Conservation (phyloP, 2,888 invertebrate species). For the Drosophila neoperkinsi region DNA sequence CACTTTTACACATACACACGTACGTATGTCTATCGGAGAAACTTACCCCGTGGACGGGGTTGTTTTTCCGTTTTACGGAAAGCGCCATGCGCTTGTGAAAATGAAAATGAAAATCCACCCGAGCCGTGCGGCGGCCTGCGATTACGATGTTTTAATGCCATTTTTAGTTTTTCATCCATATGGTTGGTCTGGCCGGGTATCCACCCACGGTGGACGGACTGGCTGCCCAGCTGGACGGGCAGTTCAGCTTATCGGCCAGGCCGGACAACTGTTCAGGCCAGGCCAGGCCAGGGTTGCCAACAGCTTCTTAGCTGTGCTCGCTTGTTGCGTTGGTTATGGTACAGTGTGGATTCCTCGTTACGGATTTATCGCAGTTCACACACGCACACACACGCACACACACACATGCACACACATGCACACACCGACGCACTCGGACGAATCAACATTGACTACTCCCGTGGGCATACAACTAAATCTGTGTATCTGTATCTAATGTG, state of each 20-base stretch:
- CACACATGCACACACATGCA: neutral
- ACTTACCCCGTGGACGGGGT: conserved; percentile 70
- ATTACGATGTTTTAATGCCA: conserved; percentile 77
- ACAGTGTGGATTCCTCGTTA: conserved; percentile 31
- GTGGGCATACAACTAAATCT: conserved; percentile 56
- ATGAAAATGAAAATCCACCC: conserved; percentile 74
- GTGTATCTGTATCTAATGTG: conserved; percentile 64
- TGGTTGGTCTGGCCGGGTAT: conserved; percentile 49
- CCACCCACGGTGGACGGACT: conserved; percentile 14
- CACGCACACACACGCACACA: conserved; percentile 23
- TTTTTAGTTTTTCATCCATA: conserved; percentile 73
- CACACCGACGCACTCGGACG: neutral
- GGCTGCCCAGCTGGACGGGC: conserved; percentile 28
- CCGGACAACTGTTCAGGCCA: conserved; percentile 29
- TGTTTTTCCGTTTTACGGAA: conserved; percentile 63
- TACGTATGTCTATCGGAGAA: conserved; percentile 13
- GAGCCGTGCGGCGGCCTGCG: conserved; percentile 55
- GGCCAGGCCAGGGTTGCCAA: conserved; percentile 46
- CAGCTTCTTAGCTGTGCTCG: conserved; percentile 30
- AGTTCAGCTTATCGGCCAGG: conserved; percentile 58
- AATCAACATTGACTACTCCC: conserved; percentile 49
- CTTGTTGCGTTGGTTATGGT: conserved; percentile 52
- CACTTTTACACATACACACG: conserved; percentile 21
- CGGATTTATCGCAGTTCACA: conserved; percentile 39
- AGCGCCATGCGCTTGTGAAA: conserved; percentile 52